Evolutionary conservation across 2,888 invertebrate genomes (phyloP), one percentile per base, ranked within the genome.

Genomic region (Cataglyphis livida): DNA sequence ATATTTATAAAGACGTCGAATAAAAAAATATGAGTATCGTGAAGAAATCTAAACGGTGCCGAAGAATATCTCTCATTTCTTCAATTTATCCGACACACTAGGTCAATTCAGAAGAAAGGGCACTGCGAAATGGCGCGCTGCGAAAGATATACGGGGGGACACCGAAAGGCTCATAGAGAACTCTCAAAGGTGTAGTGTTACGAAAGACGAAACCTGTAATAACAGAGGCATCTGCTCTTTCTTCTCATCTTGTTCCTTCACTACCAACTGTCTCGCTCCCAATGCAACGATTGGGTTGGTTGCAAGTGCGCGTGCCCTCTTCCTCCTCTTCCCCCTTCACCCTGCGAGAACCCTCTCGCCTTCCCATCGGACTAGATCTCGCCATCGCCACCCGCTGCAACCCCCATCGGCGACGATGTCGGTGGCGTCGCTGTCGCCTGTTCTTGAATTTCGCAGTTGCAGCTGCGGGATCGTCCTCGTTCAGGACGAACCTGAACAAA

Each of bases 151-250:
- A 57, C n/a, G 51, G 21, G 59, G 59, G 78, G 70, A 61, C 25
- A 61, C 44, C 25, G 51, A 81, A 81, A 81, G 75, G 35, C 59
- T 76, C 76, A 61, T 41, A 74, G 75, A 76, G 81, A 74, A 12
- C 35, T 65, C 81, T 61, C 81, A 57, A 62, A 85, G 91, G 92
- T 92, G 90, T 92, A 86, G 88, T 83, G 87, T 92, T 92, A 91
- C 92, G 91, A 91, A 92, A 92, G 90, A 84, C 90, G 91, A 92
- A 92, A 91, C 92, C 92, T 91, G 91, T 90, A 92, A 92, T 92
- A 92, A 92, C 91, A 92, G 88, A 90, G 91, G 89, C 91, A 92
- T 92, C 92, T 92, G 92, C 92, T 88, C 85, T 88, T 88, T 85
- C 90, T 90, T 87, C 88, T 86, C 81, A 84, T 86, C 85, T 84